Conservation (phyloP, 1,140 invertebrate genomes). For the Limonius californicus region DNA sequence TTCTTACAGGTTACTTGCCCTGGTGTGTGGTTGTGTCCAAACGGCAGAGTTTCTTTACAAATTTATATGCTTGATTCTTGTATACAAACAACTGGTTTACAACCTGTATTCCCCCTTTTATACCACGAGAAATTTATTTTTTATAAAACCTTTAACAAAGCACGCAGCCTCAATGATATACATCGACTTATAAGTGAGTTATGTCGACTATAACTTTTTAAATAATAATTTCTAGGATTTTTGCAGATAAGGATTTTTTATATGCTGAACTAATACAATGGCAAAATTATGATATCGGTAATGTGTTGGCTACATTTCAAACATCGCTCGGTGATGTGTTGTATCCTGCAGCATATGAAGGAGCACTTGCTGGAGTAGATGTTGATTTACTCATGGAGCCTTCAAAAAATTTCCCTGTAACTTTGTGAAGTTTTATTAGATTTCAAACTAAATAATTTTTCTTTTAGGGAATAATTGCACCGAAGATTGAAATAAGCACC, state of each 20-base stretch:
- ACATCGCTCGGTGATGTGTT: conserved; percentile 60
- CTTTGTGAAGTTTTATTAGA: no score
- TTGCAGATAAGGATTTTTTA: conserved; percentile 54
- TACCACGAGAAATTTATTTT: conserved; percentile 64
- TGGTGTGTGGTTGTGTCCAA: conserved; percentile 69
- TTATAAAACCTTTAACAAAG: conserved; percentile 56
- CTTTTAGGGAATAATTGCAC: conserved; percentile 56
- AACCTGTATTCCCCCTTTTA: conserved; percentile 60
- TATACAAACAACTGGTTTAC: conserved; percentile 55
- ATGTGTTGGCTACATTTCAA: conserved; percentile 59
- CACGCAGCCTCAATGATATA: conserved; percentile 49
- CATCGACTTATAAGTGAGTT: conserved; percentile 36
- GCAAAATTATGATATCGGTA: conserved; percentile 48
- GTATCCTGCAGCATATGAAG: conserved; percentile 52
- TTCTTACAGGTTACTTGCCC: conserved; percentile 62
- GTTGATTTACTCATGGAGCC: conserved; percentile 65
- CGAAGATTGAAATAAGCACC: conserved; percentile 57
- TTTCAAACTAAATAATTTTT: no score
- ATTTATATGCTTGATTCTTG: conserved; percentile 57
- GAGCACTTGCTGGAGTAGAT: conserved; percentile 51
- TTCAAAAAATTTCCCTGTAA: conserved; percentile 61
- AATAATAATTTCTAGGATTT: conserved; percentile 17
- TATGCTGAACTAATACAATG: conserved; percentile 63
- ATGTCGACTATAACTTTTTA: conserved; percentile 5
- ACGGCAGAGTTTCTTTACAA: conserved; percentile 61